Evolutionary conservation across 2,888 invertebrate genomes (phyloP).

Genomic region (Protula sp.): DNA sequence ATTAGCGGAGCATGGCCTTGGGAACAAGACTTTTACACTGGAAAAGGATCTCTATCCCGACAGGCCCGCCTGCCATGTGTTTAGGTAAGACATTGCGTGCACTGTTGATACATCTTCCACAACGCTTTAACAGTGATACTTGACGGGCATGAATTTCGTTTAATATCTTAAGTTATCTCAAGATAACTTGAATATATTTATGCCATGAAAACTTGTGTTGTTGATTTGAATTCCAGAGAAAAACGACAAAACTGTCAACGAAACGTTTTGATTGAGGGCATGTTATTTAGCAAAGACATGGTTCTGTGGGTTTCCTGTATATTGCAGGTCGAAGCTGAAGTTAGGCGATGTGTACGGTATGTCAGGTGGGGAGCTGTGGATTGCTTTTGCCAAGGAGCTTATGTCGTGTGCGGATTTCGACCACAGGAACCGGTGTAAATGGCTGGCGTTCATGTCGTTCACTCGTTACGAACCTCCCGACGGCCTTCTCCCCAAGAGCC

Average conservation of each 20-base stretch:
- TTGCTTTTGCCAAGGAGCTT: constrained; percentile 76
- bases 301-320: too few relatives aligned
- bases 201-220: too few relatives aligned
- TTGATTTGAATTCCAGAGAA: too few relatives aligned
- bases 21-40: constrained; percentile 75
- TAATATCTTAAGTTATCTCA: too few relatives aligned
- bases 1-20: constrained; percentile 71
- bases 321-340: neutral
- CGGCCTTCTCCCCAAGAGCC: constrained; percentile 58
- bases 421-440: constrained; percentile 66
- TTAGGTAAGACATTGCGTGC: too few relatives aligned
- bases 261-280: too few relatives aligned
- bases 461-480: constrained; percentile 58
- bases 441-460: constrained; percentile 82
- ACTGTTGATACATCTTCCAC: too few relatives aligned
- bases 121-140: too few relatives aligned
- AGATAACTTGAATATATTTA: too few relatives aligned
- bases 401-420: constrained; percentile 59
- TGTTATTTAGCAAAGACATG: too few relatives aligned
- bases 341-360: neutral
- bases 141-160: too few relatives aligned
- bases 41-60: constrained; percentile 63
- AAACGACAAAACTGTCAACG: too few relatives aligned
- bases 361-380: constrained; percentile 75
- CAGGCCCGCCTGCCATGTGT: constrained; percentile 64